A percentile compares a stretch with the other conserved stretches of the same genome.
Conservation (phyloP, 2,113 vertebrate species). For the Mirounga angustirostris region DNA sequence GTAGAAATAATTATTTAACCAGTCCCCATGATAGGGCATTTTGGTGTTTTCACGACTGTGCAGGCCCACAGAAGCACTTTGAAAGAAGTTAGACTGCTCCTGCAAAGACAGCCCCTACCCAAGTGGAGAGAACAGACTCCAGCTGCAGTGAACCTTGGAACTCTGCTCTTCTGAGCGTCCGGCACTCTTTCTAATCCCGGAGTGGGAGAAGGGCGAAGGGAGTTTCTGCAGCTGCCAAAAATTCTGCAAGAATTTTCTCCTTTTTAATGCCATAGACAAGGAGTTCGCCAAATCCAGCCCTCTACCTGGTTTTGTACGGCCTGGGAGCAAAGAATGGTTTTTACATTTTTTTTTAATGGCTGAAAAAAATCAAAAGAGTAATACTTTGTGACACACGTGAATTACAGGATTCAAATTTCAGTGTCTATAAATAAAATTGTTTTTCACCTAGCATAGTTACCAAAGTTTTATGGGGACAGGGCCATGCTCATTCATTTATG, state of each 20-base stretch:
- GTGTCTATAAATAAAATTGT: neutral
- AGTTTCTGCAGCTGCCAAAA: slow-evolving; percentile 16
- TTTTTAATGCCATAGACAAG: neutral
- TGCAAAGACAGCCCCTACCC: neutral
- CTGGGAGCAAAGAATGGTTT: neutral
- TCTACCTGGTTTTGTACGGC: neutral
- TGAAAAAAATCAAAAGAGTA: slow-evolving; percentile 11
- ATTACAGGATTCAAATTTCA: slow-evolving; percentile 28
- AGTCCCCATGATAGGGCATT: neutral
- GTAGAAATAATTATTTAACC: neutral
- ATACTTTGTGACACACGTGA: neutral
- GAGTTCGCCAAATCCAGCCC: neutral
- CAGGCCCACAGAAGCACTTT: neutral
- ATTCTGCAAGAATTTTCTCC: neutral
- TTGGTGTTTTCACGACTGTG: neutral
- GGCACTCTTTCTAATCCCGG: neutral
- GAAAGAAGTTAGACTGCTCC: slow-evolving; percentile 29
- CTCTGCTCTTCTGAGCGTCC: neutral
- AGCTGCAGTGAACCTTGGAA: neutral
- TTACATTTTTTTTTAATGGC: neutral
- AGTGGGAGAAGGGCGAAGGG: neutral
- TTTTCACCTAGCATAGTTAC: neutral
- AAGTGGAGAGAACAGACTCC: neutral
- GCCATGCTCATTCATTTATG: neutral
- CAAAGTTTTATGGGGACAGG: slow-evolving; percentile 51